Conservation (phyloP, 2,888 invertebrate species). For the Drosophila pegasa region DNA sequence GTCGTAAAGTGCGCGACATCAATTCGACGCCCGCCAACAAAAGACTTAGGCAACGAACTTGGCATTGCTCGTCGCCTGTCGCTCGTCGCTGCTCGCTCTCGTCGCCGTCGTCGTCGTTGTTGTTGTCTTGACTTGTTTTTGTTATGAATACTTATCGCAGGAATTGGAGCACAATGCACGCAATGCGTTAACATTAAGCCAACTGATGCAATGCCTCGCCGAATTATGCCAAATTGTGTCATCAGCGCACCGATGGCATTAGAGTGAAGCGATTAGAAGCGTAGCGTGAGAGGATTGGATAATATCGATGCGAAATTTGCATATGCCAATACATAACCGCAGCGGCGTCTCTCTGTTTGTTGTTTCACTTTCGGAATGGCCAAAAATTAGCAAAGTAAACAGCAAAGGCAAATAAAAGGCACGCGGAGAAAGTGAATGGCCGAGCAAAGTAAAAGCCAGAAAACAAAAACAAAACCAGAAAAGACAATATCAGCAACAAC, state of each 20-base stretch:
- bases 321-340: conserved; percentile 46
- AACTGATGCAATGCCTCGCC: conserved; percentile 32
- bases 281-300: conserved; percentile 50
- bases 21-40: conserved; percentile 46
- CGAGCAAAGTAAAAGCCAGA: conserved; percentile 66
- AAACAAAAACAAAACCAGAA: conserved; percentile 30
- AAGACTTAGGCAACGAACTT: conserved; percentile 66
- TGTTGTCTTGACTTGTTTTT: conserved; percentile 3
- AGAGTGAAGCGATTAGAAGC: conserved; percentile 8
- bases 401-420: conserved; percentile 55
- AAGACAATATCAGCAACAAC: conserved; percentile 7
- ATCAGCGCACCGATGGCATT: conserved; percentile 17
- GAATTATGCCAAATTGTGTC: conserved; percentile 28
- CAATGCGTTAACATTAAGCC: conserved; percentile 28
- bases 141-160: conserved; percentile 47
- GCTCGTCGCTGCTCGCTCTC: conserved; percentile 9
- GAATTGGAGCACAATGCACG: conserved; percentile 57
- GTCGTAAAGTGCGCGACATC: conserved; percentile 34
- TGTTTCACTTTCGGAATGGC: conserved; percentile 45
- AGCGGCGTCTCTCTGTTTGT: conserved; percentile 16
- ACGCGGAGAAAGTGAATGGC: conserved; percentile 74
- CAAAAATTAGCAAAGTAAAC: conserved; percentile 75
- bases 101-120: too few relatives aligned
- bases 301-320: conserved; percentile 55
- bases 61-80: conserved; percentile 45